These are phyloP conservation scores for Eupithecia insigniata DNA, from an alignment of 2,888 invertebrate species.

Conservation along the genomic window DNA sequence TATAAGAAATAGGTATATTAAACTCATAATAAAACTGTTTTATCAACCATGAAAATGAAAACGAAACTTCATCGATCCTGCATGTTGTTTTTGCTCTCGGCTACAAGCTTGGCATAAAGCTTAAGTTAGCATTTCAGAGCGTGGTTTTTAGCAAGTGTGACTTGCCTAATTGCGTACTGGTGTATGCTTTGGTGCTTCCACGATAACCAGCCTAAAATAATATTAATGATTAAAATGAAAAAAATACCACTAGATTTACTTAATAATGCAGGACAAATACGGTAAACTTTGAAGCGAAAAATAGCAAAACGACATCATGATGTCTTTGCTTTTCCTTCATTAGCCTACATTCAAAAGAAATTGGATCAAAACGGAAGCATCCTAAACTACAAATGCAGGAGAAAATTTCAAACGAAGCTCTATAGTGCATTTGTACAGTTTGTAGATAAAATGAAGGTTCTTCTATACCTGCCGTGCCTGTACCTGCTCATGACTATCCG, in stretches of 20 bases:
- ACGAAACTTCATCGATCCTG: not conserved
- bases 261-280: constrained; percentile 11
- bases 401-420: constrained; percentile 49
- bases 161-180: constrained; percentile 38
- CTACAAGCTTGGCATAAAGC: constrained; percentile 63
- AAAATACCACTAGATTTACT: constrained; percentile 18
- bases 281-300: constrained; percentile 28
- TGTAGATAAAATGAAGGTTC: constrained; percentile 59
- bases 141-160: constrained; percentile 55
- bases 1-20: not conserved
- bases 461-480: constrained; percentile 71
- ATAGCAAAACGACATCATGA: constrained; percentile 32
- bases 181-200: constrained; percentile 34
- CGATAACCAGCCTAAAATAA: constrained; percentile 16
- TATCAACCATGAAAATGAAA: constrained; percentile 13
- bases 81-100: constrained; percentile 21
- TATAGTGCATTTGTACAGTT: constrained; percentile 60
- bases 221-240: constrained; percentile 25
- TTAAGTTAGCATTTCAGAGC: constrained; percentile 58
- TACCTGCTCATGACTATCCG: constrained; percentile 84
- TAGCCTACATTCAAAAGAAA: constrained; percentile 29
- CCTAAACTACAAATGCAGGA: constrained; percentile 44
- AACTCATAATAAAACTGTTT: not conserved
- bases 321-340: constrained; percentile 29
- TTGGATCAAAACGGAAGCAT: constrained; percentile 55